Evolutionary conservation across 2,113 vertebrate genomes (phyloP).

Genomic region (Thinocorus orbignyianus): DNA sequence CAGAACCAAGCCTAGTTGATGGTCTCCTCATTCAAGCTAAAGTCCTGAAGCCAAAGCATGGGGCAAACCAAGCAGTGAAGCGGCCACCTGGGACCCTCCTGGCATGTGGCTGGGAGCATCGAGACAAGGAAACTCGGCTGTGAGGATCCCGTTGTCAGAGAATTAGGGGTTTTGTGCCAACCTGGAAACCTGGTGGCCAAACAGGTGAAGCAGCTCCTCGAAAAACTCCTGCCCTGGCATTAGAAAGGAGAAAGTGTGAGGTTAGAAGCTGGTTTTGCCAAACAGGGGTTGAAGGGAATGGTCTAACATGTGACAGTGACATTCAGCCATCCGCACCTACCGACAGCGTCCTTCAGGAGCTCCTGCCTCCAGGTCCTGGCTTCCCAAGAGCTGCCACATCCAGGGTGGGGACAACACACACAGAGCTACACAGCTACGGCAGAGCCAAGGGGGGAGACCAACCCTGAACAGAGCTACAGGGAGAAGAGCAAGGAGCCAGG

Average conservation of each 20-base stretch:
- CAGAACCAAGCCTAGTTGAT: rapidly evolving
- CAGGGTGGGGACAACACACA: not conserved
- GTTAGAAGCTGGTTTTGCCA: not conserved
- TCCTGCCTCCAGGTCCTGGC: not conserved
- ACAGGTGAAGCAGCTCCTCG: not conserved
- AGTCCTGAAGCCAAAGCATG: not conserved
- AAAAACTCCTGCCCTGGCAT: not conserved
- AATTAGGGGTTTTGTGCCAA: rapidly evolving
- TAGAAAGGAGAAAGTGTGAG: not conserved
- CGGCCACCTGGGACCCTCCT: not conserved
- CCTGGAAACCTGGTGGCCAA: not conserved
- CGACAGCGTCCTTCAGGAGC: not conserved
- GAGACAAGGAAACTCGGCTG: not conserved
- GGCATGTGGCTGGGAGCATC: not conserved
- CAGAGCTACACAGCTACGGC: rapidly evolving
- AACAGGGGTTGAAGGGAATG: not conserved
- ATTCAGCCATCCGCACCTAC: not conserved
- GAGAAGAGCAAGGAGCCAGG: not conserved
- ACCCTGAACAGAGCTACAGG: not conserved
- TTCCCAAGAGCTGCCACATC: rapidly evolving
- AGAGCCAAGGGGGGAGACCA: not conserved
- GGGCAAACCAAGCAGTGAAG: not conserved
- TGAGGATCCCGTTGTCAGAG: not conserved
- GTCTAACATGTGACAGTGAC: rapidly evolving
- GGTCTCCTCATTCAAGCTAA: not conserved